Conservation (phyloP, 2,888 invertebrate species). For the Scelioninae gen. 1 region DNA sequence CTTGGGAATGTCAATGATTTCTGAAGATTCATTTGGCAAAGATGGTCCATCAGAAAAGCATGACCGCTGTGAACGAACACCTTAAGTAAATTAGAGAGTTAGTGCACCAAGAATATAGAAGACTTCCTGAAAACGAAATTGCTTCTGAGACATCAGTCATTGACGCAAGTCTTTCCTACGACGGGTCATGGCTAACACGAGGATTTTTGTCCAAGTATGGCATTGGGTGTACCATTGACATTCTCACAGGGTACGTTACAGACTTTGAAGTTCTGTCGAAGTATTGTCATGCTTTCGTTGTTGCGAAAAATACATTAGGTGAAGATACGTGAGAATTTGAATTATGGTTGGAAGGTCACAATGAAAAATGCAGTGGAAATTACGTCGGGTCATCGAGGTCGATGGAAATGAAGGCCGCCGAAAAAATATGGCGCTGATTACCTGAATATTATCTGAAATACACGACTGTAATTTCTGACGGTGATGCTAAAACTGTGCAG, state of each 20-base stretch:
- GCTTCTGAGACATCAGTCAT: background rate
- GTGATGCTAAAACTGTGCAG: no score
- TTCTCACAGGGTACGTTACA: conserved; percentile 20
- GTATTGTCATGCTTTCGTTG: conserved; percentile 18
- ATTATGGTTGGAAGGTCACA: conserved; percentile 18
- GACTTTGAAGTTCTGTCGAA: conserved; percentile 31
- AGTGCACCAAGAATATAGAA: background rate
- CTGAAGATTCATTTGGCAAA: no score
- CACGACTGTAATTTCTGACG: no score
- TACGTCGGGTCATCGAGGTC: conserved; percentile 17
- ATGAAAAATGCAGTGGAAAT: background rate
- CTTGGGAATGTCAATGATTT: no score
- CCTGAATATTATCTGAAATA: no score
- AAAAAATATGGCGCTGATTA: no score
- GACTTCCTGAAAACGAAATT: background rate
- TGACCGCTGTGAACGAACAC: no score
- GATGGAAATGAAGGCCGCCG: background rate
- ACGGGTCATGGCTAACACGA: conserved; percentile 19
- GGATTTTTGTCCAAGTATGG: conserved; percentile 26
- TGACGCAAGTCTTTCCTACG: conserved; percentile 10
- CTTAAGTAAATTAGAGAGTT: no score
- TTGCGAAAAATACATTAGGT: conserved; percentile 14
- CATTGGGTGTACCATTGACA: conserved; percentile 15
- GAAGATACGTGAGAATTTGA: conserved; percentile 27
- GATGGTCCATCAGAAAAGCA: no score